These are phyloP conservation scores for Danio albolineatus DNA, from an alignment of 2,797 vertebrate species.

Conservation along the genomic window DNA sequence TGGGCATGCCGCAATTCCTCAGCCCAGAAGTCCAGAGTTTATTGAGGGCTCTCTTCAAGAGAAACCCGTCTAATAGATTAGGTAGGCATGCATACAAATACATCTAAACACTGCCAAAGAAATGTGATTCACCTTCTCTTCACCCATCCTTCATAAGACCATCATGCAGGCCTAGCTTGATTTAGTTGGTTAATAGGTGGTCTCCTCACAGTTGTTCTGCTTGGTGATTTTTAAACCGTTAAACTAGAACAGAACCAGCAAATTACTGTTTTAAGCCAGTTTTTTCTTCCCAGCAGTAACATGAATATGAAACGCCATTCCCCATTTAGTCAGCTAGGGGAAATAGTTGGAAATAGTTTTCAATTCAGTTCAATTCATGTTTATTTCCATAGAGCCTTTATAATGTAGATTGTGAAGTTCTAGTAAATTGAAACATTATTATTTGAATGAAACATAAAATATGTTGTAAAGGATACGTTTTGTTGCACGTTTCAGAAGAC, in stretches of 20 bases:
- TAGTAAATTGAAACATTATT: no score
- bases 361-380: no score
- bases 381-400: no score
- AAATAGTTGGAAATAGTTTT: no score
- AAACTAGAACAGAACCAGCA: neutral
- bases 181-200: neutral
- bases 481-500: no score
- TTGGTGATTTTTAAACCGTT: neutral
- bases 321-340: no score
- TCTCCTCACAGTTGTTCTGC: neutral
- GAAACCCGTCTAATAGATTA: slow-evolving; percentile 93
- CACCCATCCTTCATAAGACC: neutral
- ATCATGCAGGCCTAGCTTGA: neutral
- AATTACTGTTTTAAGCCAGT: slow-evolving; percentile 3
- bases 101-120: neutral
- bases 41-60: slow-evolving; percentile 95
- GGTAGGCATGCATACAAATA: slow-evolving; percentile 73
- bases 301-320: neutral
- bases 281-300: neutral
- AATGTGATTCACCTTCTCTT: neutral
- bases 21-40: slow-evolving; percentile 94
- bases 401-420: no score
- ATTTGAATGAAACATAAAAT: no score
- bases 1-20: slow-evolving; percentile 97
- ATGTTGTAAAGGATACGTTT: no score